These are phyloP conservation scores for Terebella lapidaria DNA, from an alignment of 2,888 invertebrate genomes.

Conservation along the genomic window DNA sequence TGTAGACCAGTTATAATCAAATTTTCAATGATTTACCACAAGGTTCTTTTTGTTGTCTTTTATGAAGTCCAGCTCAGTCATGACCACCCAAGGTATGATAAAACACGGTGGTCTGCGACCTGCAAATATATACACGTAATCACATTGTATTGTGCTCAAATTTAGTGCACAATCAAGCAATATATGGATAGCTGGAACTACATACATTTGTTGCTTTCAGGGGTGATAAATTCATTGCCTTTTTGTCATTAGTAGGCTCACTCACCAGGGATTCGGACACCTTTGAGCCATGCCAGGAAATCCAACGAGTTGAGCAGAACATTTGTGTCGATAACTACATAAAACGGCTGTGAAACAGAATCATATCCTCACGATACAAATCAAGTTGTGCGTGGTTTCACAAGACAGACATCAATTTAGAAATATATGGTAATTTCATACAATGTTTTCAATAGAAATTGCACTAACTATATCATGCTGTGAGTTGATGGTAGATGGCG, in stretches of 20 bases:
- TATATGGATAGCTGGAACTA: background rate
- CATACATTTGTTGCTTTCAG: too few species aligned
- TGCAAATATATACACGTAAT: too few species aligned
- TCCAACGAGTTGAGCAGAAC: background rate
- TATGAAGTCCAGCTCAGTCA: background rate
- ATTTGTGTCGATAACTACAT: background rate
- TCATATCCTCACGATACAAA: too few species aligned
- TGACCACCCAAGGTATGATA: background rate
- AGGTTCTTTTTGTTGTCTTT: background rate
- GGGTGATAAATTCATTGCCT: too few species aligned
- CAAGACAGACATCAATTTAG: too few species aligned
- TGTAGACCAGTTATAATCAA: background rate
- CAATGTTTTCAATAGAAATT: too few species aligned
- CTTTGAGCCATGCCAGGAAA: conserved; percentile 1
- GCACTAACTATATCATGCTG: too few species aligned
- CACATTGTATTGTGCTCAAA: background rate
- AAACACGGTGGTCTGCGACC: background rate
- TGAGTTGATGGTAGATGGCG: too few species aligned
- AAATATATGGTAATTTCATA: too few species aligned
- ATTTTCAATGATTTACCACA: background rate
- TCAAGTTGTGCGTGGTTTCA: too few species aligned
- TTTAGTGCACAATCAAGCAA: background rate
- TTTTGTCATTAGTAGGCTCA: too few species aligned
- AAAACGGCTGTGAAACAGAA: background rate
- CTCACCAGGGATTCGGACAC: background rate